A percentile compares a stretch with the other conserved stretches of the same genome.
These are phyloP conservation scores for Prionailurus bengalensis DNA, from an alignment of 2,113 vertebrate species.

Conservation along the genomic window DNA sequence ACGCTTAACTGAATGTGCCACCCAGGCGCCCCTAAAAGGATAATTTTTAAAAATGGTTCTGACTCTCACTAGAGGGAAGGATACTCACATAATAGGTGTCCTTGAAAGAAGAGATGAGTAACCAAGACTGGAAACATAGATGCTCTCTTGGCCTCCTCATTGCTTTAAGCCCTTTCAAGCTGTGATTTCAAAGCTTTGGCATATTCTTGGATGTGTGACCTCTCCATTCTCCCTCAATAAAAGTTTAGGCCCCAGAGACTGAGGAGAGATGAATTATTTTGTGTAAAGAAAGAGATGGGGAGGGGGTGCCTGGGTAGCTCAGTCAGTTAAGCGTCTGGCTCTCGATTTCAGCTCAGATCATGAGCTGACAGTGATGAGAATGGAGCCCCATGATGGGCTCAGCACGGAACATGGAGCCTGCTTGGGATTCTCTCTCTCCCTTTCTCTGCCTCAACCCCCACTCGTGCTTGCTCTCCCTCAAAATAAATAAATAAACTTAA, in stretches of 20 bases:
- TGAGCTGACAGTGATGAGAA: no score
- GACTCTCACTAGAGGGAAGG: neutral
- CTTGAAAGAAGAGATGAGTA: neutral
- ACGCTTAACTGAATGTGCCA: no score
- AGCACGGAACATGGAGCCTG: no score
- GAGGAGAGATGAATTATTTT: neutral
- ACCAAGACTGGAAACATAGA: neutral
- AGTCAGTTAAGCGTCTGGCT: no score
- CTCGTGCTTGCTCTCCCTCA: no score
- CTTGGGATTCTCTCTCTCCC: no score
- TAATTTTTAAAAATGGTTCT: neutral
- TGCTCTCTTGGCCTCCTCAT: neutral
- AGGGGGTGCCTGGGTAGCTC: neutral
- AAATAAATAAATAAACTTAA: no score
- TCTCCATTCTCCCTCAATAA: neutral
- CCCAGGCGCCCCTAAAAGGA: neutral
- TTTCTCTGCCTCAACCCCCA: no score
- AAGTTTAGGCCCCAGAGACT: neutral
- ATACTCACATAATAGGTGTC: neutral
- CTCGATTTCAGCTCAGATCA: no score
- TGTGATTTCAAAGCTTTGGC: neutral
- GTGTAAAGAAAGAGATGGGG: neutral
- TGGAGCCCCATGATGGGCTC: no score
- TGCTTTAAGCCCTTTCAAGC: neutral
- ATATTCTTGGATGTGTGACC: neutral